Conservation (phyloP, 2,797 vertebrate genomes). For the Spheniscus humboldti region DNA sequence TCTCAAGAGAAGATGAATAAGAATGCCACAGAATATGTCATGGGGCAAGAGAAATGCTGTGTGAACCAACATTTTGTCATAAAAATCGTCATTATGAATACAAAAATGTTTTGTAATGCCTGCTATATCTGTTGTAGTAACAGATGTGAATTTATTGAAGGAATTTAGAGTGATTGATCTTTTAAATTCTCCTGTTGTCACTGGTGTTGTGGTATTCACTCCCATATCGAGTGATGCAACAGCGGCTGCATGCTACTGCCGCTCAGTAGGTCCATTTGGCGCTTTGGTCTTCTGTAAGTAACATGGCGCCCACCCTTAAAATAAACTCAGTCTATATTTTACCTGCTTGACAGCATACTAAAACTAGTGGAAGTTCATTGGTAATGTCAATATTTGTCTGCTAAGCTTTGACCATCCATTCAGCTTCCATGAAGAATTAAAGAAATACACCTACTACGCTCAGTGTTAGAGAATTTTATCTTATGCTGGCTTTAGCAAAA, state of each 20-base stretch:
- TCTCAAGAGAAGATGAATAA: background rate
- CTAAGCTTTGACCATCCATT: background rate
- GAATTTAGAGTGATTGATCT: background rate
- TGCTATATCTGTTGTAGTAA: background rate
- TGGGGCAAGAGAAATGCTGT: background rate
- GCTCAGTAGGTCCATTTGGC: background rate
- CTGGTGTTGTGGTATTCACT: background rate
- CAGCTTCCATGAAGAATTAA: background rate
- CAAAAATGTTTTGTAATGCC: background rate
- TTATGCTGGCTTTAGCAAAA: background rate
- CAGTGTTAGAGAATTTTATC: background rate
- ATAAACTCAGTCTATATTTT: background rate
- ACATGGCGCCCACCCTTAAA: fast-evolving
- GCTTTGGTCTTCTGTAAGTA: background rate
- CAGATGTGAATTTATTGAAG: background rate
- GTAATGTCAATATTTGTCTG: background rate
- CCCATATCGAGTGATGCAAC: background rate
- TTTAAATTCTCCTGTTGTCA: background rate
- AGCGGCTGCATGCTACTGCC: background rate
- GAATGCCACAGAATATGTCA: background rate
- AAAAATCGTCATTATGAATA: background rate
- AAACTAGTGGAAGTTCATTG: background rate
- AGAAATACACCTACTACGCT: background rate
- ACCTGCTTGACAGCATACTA: background rate
- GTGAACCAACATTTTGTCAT: background rate